phyloP scores from a whole-genome alignment of 1,140 invertebrate species.

The Hyles vespertilio region DNA sequence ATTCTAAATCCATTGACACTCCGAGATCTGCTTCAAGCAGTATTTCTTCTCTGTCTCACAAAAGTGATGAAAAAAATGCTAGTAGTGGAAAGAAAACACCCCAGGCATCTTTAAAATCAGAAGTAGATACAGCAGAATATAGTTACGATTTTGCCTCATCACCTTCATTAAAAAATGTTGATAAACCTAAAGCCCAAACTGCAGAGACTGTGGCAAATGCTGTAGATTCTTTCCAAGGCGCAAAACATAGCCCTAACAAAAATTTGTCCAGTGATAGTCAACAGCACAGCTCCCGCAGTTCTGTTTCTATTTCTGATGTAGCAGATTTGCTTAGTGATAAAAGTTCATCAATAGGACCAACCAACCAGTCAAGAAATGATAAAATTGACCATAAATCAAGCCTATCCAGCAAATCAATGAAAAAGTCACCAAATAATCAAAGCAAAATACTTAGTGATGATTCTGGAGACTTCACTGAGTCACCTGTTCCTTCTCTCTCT shows the following conservation, averaged over 20 bases:
- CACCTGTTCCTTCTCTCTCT: slow-evolving; percentile 61
- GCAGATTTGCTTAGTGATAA: slow-evolving; percentile 65
- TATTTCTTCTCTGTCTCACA: slow-evolving; percentile 27
- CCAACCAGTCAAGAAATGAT: slow-evolving; percentile 23
- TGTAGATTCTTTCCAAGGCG: slow-evolving; percentile 19
- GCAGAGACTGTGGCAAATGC: slow-evolving; percentile 15
- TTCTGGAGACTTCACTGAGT: slow-evolving; percentile 61
- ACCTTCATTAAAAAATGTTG: slow-evolving; percentile 27
- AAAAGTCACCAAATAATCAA: slow-evolving; percentile 22
- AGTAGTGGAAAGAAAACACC: slow-evolving; percentile 30
- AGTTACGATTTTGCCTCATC: slow-evolving; percentile 59
- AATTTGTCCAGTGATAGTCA: slow-evolving; percentile 32
- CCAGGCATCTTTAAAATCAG: slow-evolving; percentile 35
- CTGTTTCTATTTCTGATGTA: slow-evolving; percentile 62
- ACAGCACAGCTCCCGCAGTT: slow-evolving; percentile 51
- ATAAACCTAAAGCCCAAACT: slow-evolving; percentile 16
- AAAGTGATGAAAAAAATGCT: slow-evolving; percentile 24
- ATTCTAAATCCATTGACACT: slow-evolving; percentile 24
- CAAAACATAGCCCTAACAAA: slow-evolving; percentile 26
- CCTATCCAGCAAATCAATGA: slow-evolving; percentile 18
- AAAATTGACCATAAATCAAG: slow-evolving; percentile 22
- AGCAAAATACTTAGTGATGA: slow-evolving; percentile 42
- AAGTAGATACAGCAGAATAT: slow-evolving; percentile 48
- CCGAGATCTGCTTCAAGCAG: slow-evolving; percentile 31
- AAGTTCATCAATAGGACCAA: slow-evolving; percentile 33